Base-by-base conservation (phyloP, 2,797 vertebrate species). In the Coranthus polyacanthus region DNA sequence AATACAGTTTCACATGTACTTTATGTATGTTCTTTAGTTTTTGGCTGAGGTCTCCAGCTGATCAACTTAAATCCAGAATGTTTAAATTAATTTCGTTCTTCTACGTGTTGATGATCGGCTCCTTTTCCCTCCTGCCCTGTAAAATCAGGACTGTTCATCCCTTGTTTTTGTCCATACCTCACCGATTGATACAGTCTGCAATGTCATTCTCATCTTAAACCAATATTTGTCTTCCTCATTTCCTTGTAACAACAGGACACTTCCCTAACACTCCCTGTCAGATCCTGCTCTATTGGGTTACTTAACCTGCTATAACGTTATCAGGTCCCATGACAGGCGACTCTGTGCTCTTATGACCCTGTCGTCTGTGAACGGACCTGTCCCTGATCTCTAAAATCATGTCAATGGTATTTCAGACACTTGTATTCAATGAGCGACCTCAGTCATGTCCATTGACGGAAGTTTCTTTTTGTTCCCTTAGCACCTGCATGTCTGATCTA, bases 171-270 rank as follows among this genome's bases (percentile, higher is more conserved):
- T 80, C 65, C 91, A 83, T 87, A 43, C 69, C 69, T 74, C 90
- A 88, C 83, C 82, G 79, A 89, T 93, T 93, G 90, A 93, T 91
- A 89, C 86, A 82, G 91, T 93, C 89, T 93, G 90, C 90, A 92
- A 92, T 92, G 89, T 92, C 92, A 93, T 93, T 93, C 68, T 84
- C 85, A 88, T 78, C 67, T 39, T 42, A 57, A 58, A 37, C 63
- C 72, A 82, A 59, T 85, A 78, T 78, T 69, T 70, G 56, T 57
- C 51, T 44, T 21, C 17, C 24, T 78, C 59, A 68, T 82, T 59
- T 46, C 43, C 44, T 56, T 66, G 38, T 64, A 81, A 83, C 54
- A 22, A 46, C 60, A 57, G 67, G 67, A 65, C 59, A 50, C 65
- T 24, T 32, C 51, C 47, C 41, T 59, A 74, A 77, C 74, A 59